Conservation (phyloP, 2,113 vertebrate genomes). For the Aplodontia rufa region DNA sequence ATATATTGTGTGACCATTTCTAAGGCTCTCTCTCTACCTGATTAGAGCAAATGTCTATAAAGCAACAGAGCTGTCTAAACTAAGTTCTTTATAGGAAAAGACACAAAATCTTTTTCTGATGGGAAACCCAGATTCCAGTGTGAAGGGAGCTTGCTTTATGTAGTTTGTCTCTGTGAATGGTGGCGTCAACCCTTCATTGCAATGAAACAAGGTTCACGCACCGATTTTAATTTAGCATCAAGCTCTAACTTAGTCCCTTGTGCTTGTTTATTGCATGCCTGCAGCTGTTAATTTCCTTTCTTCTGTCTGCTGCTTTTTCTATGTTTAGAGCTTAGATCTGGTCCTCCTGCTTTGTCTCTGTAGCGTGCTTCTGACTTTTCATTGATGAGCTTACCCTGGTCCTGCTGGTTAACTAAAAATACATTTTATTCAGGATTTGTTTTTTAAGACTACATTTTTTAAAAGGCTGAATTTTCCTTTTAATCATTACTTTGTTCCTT, state of each 20-base stretch:
- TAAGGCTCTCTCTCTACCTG: neutral
- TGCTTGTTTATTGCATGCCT: constrained; percentile 59
- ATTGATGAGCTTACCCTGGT: constrained; percentile 51
- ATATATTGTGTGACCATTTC: constrained; percentile 36
- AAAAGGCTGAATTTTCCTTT: neutral
- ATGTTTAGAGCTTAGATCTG: constrained; percentile 38
- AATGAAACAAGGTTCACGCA: constrained; percentile 64
- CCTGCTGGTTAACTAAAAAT: constrained; percentile 51
- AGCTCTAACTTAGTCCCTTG: constrained; percentile 29
- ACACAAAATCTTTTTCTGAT: neutral
- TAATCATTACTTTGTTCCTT: neutral
- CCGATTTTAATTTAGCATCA: constrained; percentile 70
- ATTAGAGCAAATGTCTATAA: constrained; percentile 2
- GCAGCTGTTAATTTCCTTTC: constrained; percentile 65
- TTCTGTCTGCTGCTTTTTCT: constrained; percentile 57
- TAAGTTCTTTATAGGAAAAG: neutral
- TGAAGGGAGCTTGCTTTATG: neutral
- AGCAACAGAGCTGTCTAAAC: neutral
- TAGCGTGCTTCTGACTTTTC: constrained; percentile 63
- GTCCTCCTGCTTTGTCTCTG: constrained; percentile 47
- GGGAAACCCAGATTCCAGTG: neutral
- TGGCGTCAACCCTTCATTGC: constrained; percentile 44
- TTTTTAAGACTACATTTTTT: constrained; percentile 9
- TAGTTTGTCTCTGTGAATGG: constrained; percentile 61
- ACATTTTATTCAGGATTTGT: neutral